Evolutionary conservation across 2,113 vertebrate species (phyloP), one percentile per base, ranked within the genome.

Genomic region (Scopus umbretta): DNA sequence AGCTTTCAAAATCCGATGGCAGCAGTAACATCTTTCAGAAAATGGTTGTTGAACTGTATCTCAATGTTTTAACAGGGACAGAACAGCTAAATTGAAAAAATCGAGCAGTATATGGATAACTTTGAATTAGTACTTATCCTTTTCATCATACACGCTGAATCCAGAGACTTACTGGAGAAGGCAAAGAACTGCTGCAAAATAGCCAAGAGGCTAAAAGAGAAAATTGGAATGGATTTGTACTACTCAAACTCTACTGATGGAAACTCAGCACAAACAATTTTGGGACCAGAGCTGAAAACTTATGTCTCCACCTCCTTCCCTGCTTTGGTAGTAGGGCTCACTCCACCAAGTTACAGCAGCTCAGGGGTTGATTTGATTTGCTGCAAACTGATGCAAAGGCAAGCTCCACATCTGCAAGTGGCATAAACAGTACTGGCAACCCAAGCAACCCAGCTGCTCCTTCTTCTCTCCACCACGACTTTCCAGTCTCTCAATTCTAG

Each of bases 381-480:
- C 3, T 30, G 42, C 8, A 70, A 86, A 63, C 18, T 1, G 1
- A 29, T 32, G 23, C 3, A 7, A 55, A 49, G 40, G 21, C 21
- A 62, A 43, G 17, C 14, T 75, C 13, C 43, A 29, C 16, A 9
- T 55, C 73, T 80, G 22, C 0, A 0, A 36, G 7, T 16, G 29
- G 5, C 15, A 45, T 36, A 29, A 61, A 38, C 7, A n/a, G 5
- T 40, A 22, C 36, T 5, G 49, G n/a, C 16, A 29, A 29, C 9
- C 14, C 47, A 21, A 84, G 59, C 36, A 80, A 36, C 16, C 6
- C 40, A 34, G 2, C 8, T 61, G 27, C 17, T 74, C 23, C 11
- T 81, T 21, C 62, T 78, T 68, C 45, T 50, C 18, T 22, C n/a
- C 2, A 2, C n/a, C 18, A 5, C 4, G 25, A 15, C 4, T 63